These are phyloP conservation scores for Scomber japonicus DNA, from an alignment of 2,113 vertebrate species.

Conservation along the genomic window DNA sequence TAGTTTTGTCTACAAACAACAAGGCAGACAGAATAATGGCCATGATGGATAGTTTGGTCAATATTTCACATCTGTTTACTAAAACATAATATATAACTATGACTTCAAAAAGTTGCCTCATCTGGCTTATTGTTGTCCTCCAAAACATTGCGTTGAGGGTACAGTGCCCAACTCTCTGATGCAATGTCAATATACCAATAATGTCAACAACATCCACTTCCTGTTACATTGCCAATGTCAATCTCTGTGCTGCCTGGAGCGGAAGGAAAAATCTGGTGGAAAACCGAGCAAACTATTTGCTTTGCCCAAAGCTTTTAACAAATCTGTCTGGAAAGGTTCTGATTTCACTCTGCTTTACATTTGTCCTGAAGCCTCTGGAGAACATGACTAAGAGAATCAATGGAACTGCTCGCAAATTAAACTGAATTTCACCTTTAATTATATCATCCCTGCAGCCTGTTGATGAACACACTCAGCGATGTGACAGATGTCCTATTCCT, in stretches of 20 bases:
- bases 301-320: neutral
- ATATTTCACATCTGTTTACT: neutral
- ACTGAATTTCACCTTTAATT: conserved; percentile 4
- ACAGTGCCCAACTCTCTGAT: conserved; percentile 14
- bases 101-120: neutral
- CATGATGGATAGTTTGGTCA: neutral
- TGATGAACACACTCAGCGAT: neutral
- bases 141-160: conserved; percentile 13
- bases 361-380: neutral
- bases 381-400: conserved; percentile 1
- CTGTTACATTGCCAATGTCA: conserved; percentile 42
- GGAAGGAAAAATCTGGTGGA: conserved; percentile 9
- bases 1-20: no score
- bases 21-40: neutral
- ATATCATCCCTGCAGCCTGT: neutral
- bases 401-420: neutral
- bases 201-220: conserved; percentile 46
- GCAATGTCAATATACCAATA: conserved; percentile 56
- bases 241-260: conserved; percentile 16
- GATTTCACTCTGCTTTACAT: no score
- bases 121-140: conserved; percentile 16
- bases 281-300: neutral
- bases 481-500: neutral
- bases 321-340: neutral
- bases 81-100: neutral